Evolutionary conservation across 2,888 invertebrate species (phyloP), one percentile per base, ranked within the genome.

Genomic region (Tenodera sinensis): DNA sequence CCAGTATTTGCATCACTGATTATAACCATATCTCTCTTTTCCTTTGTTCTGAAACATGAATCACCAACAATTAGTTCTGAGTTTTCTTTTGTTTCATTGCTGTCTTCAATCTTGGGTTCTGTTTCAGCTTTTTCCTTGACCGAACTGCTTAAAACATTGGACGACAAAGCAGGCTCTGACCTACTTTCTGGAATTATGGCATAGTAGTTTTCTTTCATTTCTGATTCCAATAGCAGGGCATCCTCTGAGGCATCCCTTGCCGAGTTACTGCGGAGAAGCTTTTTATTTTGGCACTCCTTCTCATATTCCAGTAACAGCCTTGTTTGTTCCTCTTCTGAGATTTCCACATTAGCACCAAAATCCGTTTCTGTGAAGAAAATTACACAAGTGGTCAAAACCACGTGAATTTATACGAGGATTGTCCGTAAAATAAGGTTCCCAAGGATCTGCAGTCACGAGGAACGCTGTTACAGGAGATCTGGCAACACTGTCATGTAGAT

Each of bases 291-390:
- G 91, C 94, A 95, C 92, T 96, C 96, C 90, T 94, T 95, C 92
- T 96, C 96, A 92, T 96, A 96, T 92, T 96, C 95, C 92, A 96
- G 95, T 91, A 96, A 93, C 88, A 96, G 93, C 91, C 96, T 93
- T 7, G 94, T 96, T 92, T 96, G 96, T 92, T 96, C 95, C 93
- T 96, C 96, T 93, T 96, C 96, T 7, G 96, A 95, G 89, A 96
- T 93, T 93, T 96, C 96, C 89, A 96, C 94, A 92, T 95, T 95
- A 91, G 94, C 93, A 83, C 95, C 94, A 93, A 96, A 96, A 92
- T 96, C 96, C 93, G 90, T 90, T 83, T 95, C 96, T 95, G 93
- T 20, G 25, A 71, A 20, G 6, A 71, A 91, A 94, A 93, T 92
- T 91, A n/a, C 42, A 27, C 28, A 20, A 85, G 34, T 84, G 83